These are phyloP conservation scores for Pelobates cultripes DNA, from an alignment of 2,797 vertebrate species.

Conservation along the genomic window DNA sequence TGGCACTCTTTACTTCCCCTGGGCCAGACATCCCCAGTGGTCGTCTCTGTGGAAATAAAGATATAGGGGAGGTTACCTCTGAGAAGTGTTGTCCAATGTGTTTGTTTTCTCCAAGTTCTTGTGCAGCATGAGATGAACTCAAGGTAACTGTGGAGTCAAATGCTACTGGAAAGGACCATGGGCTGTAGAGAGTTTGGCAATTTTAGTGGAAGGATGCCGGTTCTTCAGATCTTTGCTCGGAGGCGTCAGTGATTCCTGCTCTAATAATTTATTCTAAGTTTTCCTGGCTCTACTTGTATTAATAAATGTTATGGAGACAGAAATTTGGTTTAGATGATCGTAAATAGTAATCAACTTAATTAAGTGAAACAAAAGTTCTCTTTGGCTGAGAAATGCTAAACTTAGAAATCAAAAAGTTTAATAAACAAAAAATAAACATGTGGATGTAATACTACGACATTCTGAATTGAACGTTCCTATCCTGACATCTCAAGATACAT, in stretches of 20 bases:
- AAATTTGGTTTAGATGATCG: no score
- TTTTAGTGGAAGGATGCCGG: conserved; percentile 46
- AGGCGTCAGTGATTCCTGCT: conserved; percentile 38
- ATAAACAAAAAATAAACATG: no score
- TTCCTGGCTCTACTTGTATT: conserved; percentile 25
- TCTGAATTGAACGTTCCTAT: no score
- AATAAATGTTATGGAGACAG: background rate
- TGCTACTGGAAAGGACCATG: conserved; percentile 21
- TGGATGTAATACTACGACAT: no score
- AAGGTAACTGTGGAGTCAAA: conserved; percentile 31
- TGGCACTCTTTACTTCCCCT: conserved; percentile 47
- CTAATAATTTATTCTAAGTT: conserved; percentile 28
- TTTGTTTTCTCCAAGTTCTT: conserved; percentile 17
- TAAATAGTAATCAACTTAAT: no score
- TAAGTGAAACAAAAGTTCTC: no score
- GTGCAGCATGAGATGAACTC: conserved; percentile 18
- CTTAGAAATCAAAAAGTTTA: no score
- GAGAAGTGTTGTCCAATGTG: conserved; percentile 38
- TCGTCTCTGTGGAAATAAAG: conserved; percentile 44
- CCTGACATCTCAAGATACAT: no score
- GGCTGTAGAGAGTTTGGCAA: conserved; percentile 31
- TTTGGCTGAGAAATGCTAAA: no score
- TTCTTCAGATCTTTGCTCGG: conserved; percentile 30
- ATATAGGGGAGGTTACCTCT: conserved; percentile 41
- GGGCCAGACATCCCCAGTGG: conserved; percentile 43